phyloP scores from a whole-genome alignment of 2,888 invertebrate genomes.

The Pachydiplax longipennis region DNA sequence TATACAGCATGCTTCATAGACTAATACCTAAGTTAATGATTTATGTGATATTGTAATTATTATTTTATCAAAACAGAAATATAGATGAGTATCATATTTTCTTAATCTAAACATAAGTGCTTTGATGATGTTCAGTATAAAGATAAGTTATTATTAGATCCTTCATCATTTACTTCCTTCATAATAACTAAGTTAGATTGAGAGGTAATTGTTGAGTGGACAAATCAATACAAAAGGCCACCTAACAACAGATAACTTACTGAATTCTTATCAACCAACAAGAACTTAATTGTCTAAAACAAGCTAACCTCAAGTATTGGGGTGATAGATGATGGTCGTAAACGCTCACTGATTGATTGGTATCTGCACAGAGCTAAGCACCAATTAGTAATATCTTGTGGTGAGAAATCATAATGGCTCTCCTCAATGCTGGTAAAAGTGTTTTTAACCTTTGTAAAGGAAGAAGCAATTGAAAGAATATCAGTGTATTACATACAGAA shows the following conservation, averaged over 20 bases:
- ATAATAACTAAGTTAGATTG: too few relatives aligned
- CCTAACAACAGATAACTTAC: too few relatives aligned
- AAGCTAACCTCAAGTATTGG: slow-evolving; percentile 54
- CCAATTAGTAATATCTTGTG: slow-evolving; percentile 78
- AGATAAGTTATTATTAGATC: too few relatives aligned
- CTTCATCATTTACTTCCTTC: too few relatives aligned
- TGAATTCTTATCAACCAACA: too few relatives aligned
- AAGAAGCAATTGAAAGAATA: slow-evolving; percentile 8
- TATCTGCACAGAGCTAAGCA: slow-evolving; percentile 73
- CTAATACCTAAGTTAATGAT: slow-evolving; percentile 73
- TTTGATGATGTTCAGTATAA: too few relatives aligned
- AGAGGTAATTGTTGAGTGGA: too few relatives aligned
- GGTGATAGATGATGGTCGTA: slow-evolving; percentile 53
- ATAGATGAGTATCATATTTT: too few relatives aligned
- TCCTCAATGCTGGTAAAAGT: slow-evolving; percentile 66
- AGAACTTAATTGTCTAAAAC: background rate
- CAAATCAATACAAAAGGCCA: too few relatives aligned
- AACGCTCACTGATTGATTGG: slow-evolving; percentile 53
- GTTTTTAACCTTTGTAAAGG: slow-evolving; percentile 57
- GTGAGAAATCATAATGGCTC: slow-evolving; percentile 77
- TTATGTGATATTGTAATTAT: too few relatives aligned
- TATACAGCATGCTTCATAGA: slow-evolving; percentile 77
- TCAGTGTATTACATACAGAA: background rate
- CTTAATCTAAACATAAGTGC: too few relatives aligned
- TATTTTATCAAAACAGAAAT: too few relatives aligned